Evolutionary conservation across 2,797 vertebrate species (phyloP).

Genomic region (Microhierax caerulescens): DNA sequence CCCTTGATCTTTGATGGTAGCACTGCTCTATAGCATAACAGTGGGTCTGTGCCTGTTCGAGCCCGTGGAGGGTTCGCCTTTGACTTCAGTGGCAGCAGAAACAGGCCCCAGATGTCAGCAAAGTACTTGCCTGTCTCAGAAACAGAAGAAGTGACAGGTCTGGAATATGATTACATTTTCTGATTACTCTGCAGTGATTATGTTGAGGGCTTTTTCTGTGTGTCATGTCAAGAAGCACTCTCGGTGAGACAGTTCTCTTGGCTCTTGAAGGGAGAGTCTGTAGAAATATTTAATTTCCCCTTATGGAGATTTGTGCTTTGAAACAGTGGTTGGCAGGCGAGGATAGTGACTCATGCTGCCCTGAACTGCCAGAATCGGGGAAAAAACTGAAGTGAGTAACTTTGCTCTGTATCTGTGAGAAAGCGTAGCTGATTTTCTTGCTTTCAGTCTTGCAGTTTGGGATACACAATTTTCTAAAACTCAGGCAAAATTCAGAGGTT

Average conservation of each 20-base stretch:
- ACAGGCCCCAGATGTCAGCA: not conserved
- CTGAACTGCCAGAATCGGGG: not conserved
- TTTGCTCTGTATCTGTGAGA: not conserved
- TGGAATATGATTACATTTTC: not conserved
- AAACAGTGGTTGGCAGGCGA: not conserved
- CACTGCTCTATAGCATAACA: not conserved
- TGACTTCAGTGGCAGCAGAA: not conserved
- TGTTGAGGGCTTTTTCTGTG: not conserved
- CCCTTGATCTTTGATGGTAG: not conserved
- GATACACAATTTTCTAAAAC: not conserved
- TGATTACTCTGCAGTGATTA: not conserved
- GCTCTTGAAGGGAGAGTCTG: not conserved
- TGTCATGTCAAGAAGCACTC: not conserved
- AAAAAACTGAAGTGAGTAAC: not conserved
- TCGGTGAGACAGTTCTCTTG: not conserved
- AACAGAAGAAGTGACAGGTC: not conserved
- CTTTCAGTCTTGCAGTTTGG: not conserved
- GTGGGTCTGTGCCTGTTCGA: not conserved
- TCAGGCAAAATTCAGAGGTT: not conserved
- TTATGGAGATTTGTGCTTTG: not conserved
- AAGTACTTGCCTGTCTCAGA: not conserved
- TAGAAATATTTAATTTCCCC: conserved; percentile 33
- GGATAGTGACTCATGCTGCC: not conserved
- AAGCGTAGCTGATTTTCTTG: not conserved
- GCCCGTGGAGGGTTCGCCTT: not conserved